Evolutionary conservation across 2,113 vertebrate genomes (phyloP).

Genomic region (Chiloscyllium plagiosum): DNA sequence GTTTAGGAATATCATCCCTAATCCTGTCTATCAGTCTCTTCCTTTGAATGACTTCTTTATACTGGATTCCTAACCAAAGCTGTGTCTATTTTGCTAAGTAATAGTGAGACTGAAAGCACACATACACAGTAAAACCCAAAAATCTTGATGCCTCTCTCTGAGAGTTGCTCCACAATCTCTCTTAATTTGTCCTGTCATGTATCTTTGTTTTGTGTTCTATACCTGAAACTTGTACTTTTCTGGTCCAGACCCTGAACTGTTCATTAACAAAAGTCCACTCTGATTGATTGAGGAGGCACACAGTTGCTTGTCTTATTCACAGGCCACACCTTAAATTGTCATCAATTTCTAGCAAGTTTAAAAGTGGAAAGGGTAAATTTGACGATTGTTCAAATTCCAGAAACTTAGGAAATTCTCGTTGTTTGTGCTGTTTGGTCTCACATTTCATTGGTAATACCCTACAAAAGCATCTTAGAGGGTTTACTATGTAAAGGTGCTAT

Average conservation of each 20-base stretch:
- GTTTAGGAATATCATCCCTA: neutral
- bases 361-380: neutral
- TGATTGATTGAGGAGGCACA: neutral
- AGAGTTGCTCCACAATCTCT: neutral
- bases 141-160: neutral
- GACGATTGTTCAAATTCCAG: neutral
- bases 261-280: neutral
- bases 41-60: neutral
- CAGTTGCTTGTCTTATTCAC: neutral
- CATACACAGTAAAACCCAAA: neutral
- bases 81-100: neutral
- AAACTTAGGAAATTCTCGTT: neutral
- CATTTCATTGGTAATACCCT: neutral
- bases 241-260: neutral
- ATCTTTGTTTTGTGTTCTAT: neutral
- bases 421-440: neutral
- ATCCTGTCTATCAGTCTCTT: neutral
- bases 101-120: neutral
- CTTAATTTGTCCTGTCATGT: neutral
- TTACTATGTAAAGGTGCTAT: neutral
- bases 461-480: neutral
- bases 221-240: neutral
- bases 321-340: no score
- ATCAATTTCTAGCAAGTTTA: neutral
- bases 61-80: neutral